Base-by-base conservation (phyloP, 2,797 vertebrate species). In the Danio choprae region DNA sequence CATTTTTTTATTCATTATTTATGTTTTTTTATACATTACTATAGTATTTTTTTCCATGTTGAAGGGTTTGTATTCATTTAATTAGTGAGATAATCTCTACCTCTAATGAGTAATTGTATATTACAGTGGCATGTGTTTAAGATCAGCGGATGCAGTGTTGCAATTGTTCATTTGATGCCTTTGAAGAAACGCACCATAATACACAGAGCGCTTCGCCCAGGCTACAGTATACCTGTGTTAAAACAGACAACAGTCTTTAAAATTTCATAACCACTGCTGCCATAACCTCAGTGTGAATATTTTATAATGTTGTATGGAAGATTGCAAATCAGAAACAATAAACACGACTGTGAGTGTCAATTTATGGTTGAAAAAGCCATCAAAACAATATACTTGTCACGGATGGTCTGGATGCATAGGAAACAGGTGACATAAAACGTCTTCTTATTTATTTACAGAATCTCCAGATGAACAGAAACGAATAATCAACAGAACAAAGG, bases 221-320 rank as follows among this genome's bases (percentile, higher is more conserved):
- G 38, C 80, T 85, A 69, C 15, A 38, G 65, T 82, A 84, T 84
- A 81, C 80, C 77, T 76, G n/a, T n/a, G n/a, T n/a, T n/a, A n/a
- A 44, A 69, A 67, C 81, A 81, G 79, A 84, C 77, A 84, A 75
- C 64, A 70, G 79, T 92, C 79, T 89, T 94, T 89, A 94, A 94
- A 91, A 79, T 93, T 94, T 93, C 75, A 93, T 93, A 90, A 82
- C 88, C 81, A 82, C 88, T 85, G 90, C 84, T 85, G 81, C 76
- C 84, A 89, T 92, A 92, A 91, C 83, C 85, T 90, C 81, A 85
- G 89, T 84, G 81, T 94, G 89, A 94, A 94, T 93, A 92, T 93
- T 94, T 94, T 76, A 94, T 91, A 84, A 62, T 90, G 88, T 91
- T 94, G 85, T 89, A 86, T 80, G 86, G 76, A 89, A 86, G 87